Conservation (phyloP, 1,140 invertebrate species). For the Tetragonula clypearis region DNA sequence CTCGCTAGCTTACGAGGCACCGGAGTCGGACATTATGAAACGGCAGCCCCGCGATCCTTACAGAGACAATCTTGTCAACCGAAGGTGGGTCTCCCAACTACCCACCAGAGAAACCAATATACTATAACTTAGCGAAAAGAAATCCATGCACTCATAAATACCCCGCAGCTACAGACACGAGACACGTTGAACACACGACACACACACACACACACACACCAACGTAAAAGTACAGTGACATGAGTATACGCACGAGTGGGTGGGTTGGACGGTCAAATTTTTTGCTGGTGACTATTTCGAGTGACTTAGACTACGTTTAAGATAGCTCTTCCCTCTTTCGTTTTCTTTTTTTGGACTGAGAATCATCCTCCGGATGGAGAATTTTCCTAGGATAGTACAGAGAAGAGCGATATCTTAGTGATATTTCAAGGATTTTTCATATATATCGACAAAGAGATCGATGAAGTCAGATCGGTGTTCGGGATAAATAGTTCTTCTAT, state of each 20-base stretch:
- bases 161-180: conserved; percentile 19
- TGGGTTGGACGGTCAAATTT: neutral
- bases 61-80: conserved; percentile 97
- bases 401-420: neutral
- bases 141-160: conserved; percentile 52
- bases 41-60: conserved; percentile 95
- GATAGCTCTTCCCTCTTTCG: neutral
- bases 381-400: neutral
- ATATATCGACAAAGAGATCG: neutral
- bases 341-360: neutral
- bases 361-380: too few relatives aligned
- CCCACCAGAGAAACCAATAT: conserved; percentile 68
- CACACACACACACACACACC: too few relatives aligned
- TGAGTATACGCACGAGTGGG: neutral
- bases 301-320: neutral
- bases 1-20: conserved; percentile 97
- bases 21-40: conserved; percentile 99
- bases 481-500: neutral
- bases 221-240: neutral
- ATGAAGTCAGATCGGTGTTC: neutral
- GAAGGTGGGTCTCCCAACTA: conserved; percentile 86
- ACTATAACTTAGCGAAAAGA: conserved; percentile 25
- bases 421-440: too few relatives aligned
- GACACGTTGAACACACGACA: neutral
- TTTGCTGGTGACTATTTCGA: neutral